Evolutionary conservation across 2,797 vertebrate species (phyloP), one percentile per base, ranked within the genome.

Genomic region (Semotilus atromaculatus): DNA sequence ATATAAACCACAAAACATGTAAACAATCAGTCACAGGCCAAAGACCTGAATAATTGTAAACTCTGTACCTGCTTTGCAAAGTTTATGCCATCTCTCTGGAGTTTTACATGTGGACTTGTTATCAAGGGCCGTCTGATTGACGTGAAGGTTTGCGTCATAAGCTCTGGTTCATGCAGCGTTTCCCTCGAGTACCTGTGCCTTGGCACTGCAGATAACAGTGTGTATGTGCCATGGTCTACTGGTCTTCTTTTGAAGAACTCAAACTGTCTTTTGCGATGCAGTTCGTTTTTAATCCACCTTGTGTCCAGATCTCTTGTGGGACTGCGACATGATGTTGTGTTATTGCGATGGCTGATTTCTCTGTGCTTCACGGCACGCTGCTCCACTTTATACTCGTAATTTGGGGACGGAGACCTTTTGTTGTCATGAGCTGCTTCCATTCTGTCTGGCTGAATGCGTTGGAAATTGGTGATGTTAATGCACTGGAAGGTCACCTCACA

Each of bases 321-420:
- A 88, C 94, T 96, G 36, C 95, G 92, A 60, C 95, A 96, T 5
- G 88, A 93, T 16, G 95, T 96, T 21, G 88, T 84, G 34, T 96
- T 96, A 91, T 95, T 94, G 1, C 94, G 92, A 81, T 94, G 92
- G 80, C 94, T 88, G 26, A 95, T 90, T 85, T 89, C 84, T 88
- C 94, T 91, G 23, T 90, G 93, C 88, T 90, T 94, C 86, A 91
- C 89, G 1, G 94, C 94, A 87, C 95, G 92, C 80, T 90, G 67
- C 67, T 93, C 92, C n/a, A 86, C 55, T 81, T 91, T 93, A 58
- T 82, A 82, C 83, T 96, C 95, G 74, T 95, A 95, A 34, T 89
- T 87, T 78, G 86, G 91, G 43, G 67, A 73, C 8, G 88, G 87
- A n/a, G 75, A 82, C 64, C 83, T 31, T 85, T 70, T 86, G 21